A percentile compares a stretch with the other conserved stretches of the same genome.
phyloP scores from a whole-genome alignment of 2,797 vertebrate genomes.

The Podargus strigoides region DNA sequence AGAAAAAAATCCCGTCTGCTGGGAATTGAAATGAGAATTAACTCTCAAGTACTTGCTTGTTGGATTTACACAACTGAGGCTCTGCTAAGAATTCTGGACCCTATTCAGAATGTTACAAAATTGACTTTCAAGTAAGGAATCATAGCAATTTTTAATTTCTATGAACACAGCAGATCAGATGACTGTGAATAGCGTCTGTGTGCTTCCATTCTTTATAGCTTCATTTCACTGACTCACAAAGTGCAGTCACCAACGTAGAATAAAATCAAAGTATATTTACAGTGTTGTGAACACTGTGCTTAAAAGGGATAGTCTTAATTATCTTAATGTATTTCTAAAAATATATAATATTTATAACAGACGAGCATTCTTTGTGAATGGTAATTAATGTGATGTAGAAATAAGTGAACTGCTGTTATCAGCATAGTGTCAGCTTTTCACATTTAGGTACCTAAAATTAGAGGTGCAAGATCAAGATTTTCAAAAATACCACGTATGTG shows the following conservation, averaged over 20 bases:
- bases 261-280: not conserved
- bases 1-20: not conserved
- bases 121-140: not conserved
- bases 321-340: not conserved
- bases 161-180: not conserved
- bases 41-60: not conserved
- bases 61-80: not conserved
- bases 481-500: not conserved
- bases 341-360: not conserved
- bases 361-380: not conserved
- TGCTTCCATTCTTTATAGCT: not conserved
- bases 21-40: slow-evolving; percentile 3
- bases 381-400: not conserved
- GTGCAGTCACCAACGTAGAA: not conserved
- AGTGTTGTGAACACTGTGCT: not conserved
- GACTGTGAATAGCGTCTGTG: not conserved
- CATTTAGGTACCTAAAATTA: not conserved
- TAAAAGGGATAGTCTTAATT: not conserved
- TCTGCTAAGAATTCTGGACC: not conserved
- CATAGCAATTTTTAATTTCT: slow-evolving; percentile 6
- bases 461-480: not conserved
- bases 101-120: not conserved
- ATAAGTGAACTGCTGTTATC: not conserved
- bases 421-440: not conserved
- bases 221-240: not conserved